Evolutionary conservation across 2,797 vertebrate species (phyloP).

Genomic region (Glyptemys insculpta): DNA sequence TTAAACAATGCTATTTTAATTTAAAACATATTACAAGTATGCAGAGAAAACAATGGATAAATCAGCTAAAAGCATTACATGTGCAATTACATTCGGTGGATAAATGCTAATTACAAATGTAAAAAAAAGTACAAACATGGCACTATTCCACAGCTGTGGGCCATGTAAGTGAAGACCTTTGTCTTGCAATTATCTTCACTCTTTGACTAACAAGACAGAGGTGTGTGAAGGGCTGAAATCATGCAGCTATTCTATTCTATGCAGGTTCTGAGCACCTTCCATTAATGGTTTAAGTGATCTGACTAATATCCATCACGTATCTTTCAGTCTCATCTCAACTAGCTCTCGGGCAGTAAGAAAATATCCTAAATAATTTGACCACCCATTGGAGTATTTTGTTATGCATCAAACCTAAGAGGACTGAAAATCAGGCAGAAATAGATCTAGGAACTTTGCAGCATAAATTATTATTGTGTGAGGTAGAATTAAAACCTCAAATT

Average conservation of each 20-base stretch:
- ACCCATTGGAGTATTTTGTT: not conserved
- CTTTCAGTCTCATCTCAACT: not conserved
- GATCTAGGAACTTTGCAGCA: not conserved
- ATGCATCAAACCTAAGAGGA: not conserved
- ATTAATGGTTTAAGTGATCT: not conserved
- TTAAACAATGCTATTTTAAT: not conserved
- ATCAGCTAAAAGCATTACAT: not conserved
- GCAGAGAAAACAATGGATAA: slow-evolving; percentile 35
- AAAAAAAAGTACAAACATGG: slow-evolving; percentile 16
- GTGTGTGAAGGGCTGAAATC: not conserved
- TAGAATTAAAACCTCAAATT: not conserved
- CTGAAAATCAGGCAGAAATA: not conserved
- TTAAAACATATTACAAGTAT: not conserved
- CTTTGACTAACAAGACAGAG: not conserved
- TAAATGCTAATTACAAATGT: slow-evolving; percentile 27
- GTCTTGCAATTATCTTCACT: not conserved
- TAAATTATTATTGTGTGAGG: not conserved
- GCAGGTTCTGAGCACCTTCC: not conserved
- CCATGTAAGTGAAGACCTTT: slow-evolving; percentile 13
- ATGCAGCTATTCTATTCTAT: not conserved
- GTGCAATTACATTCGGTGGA: slow-evolving; percentile 7
- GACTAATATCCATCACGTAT: not conserved
- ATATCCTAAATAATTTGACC: not conserved
- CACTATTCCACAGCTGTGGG: not conserved
- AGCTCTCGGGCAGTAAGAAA: not conserved